phyloP scores from a whole-genome alignment of 2,888 invertebrate species.

The Beris chalybata region DNA sequence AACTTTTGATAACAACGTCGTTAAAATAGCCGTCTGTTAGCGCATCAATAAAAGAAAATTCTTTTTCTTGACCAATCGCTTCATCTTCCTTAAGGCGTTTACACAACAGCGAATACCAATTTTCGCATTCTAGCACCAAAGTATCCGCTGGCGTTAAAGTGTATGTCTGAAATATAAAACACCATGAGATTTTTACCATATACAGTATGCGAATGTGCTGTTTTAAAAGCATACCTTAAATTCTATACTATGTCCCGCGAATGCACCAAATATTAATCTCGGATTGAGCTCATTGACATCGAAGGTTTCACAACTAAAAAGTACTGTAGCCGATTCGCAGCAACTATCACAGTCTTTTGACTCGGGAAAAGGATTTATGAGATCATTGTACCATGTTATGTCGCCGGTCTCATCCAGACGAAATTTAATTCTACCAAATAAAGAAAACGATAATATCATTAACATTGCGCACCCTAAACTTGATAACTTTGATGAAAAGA shows the following conservation, averaged over 20 bases:
- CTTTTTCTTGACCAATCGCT: slow-evolving; percentile 58
- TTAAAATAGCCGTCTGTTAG: slow-evolving; percentile 68
- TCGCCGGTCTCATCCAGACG: slow-evolving; percentile 64
- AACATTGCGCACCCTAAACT: too few relatives aligned
- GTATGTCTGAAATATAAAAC: slow-evolving; percentile 53
- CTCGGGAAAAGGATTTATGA: slow-evolving; percentile 55
- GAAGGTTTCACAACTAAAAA: slow-evolving; percentile 71
- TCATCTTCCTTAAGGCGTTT: slow-evolving; percentile 60
- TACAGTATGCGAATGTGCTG: neutral
- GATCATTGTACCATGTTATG: slow-evolving; percentile 64
- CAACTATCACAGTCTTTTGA: slow-evolving; percentile 49
- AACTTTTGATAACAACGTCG: slow-evolving; percentile 57
- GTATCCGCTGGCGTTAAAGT: slow-evolving; percentile 59
- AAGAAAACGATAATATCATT: neutral
- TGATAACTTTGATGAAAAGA: too few relatives aligned
- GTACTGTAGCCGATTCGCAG: slow-evolving; percentile 58
- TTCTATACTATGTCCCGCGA: slow-evolving; percentile 67
- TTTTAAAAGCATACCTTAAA: slow-evolving; percentile 56
- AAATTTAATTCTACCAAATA: slow-evolving; percentile 50
- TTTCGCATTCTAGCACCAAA: slow-evolving; percentile 63
- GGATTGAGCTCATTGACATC: slow-evolving; percentile 58
- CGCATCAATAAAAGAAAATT: slow-evolving; percentile 66
- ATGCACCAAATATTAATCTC: slow-evolving; percentile 63
- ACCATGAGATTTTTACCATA: too few relatives aligned
- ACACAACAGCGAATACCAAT: slow-evolving; percentile 66